phyloP scores from a whole-genome alignment of 2,888 invertebrate genomes.

The Papilio protenor region DNA sequence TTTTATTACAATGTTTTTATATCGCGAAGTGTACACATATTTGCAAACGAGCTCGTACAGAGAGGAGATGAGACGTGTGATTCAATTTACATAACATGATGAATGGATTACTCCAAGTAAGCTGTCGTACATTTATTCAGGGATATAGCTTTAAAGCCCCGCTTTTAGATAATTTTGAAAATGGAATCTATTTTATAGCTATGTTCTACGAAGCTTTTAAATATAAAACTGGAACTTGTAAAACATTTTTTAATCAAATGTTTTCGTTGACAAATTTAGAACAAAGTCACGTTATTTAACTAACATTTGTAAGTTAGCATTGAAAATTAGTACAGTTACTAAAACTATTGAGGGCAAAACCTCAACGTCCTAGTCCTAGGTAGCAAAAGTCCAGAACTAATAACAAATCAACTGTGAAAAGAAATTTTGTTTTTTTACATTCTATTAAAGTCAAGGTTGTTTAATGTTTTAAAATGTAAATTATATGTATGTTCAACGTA shows the following conservation, averaged over 20 bases:
- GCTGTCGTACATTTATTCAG: constrained; percentile 20
- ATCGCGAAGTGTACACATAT: constrained; percentile 22
- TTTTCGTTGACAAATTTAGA: too few relatives aligned
- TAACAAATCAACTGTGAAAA: too few relatives aligned
- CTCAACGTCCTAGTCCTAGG: too few relatives aligned
- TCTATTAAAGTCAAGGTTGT: too few relatives aligned
- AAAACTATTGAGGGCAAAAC: too few relatives aligned
- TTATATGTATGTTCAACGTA: background rate
- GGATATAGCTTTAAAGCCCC: constrained; percentile 4
- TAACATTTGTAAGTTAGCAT: too few relatives aligned
- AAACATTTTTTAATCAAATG: too few relatives aligned
- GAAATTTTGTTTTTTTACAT: too few relatives aligned
- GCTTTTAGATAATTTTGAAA: constrained; percentile 19
- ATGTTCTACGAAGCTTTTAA: background rate
- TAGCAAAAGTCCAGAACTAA: too few relatives aligned
- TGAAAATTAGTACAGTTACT: too few relatives aligned
- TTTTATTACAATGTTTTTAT: constrained; percentile 23
- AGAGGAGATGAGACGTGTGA: constrained; percentile 21
- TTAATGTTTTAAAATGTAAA: too few relatives aligned
- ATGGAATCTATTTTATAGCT: background rate
- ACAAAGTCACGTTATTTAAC: too few relatives aligned
- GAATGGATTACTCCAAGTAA: constrained; percentile 24
- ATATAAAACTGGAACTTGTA: background rate
- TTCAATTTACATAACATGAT: constrained; percentile 24
- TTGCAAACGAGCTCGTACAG: constrained; percentile 5